Evolutionary conservation across 2,888 invertebrate genomes (phyloP), one percentile per base, ranked within the genome.

Genomic region (Platerodrilus igneus): DNA sequence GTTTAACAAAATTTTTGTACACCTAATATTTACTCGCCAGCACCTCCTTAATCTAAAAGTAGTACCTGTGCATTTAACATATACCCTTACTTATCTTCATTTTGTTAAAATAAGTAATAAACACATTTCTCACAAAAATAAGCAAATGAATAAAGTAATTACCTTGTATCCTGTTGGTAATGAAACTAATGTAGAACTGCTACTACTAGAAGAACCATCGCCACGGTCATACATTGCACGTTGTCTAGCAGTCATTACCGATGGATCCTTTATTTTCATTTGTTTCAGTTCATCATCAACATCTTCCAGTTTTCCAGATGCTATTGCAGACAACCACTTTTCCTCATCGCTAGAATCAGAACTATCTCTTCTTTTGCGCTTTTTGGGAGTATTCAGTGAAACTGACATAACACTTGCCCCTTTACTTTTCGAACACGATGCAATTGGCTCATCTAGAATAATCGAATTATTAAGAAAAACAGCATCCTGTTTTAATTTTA

Each of bases 171-270:
- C 78, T 25, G 78, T 76, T 3, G 78, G 78, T 34, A 79, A 60
- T 3, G 78, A 75, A 65, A 78, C 70, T 17, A 79, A 62, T 41
- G 74, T 74, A 61, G 75, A 70, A 51, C 68, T 63, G 27, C 36
- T 19, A 4, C 80, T 75, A 51, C 77, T 76, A 0, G 81, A 75
- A 53, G 84, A 86, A 37, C 86, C 80, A 42, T 88, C 86, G 19
- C 86, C 85, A 49, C 92, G 77, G 64, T 93, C 93, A 56, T 93
- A 85, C 84, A 94, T 86, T 0, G 95, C 93, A 57, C 93, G 75
- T 70, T 95, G 95, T 44, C 95, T 76, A 1, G 94, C 93, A 9
- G 95, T 95, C 88, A 95, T 90, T 61, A 94, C 73, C 63, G 89
- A 88, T 0, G 93, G 93, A 71, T 94, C 92, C 63, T 86, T 86